These are phyloP conservation scores for Drosophila birchii DNA, from an alignment of 2,888 invertebrate species.

Conservation along the genomic window DNA sequence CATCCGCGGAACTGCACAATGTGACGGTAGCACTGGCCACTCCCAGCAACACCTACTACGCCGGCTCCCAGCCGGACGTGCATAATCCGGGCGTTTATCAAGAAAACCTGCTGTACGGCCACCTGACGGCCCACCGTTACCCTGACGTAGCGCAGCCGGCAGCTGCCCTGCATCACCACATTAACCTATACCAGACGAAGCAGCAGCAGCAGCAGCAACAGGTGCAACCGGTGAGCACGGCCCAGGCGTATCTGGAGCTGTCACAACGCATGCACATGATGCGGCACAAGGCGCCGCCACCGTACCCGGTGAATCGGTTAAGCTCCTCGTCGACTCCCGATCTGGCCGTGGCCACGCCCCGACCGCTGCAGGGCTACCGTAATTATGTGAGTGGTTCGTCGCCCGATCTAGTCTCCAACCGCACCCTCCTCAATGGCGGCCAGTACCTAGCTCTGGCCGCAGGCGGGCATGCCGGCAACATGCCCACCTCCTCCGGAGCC, in stretches of 20 bases:
- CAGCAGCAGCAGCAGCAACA: constrained; percentile 59
- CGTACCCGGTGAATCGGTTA: constrained; percentile 91
- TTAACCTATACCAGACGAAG: constrained; percentile 68
- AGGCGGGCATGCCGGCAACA: constrained; percentile 84
- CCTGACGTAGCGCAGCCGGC: constrained; percentile 88
- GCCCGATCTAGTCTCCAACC: constrained; percentile 91
- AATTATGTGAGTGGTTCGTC: constrained; percentile 90
- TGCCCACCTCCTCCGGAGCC: constrained; percentile 73
- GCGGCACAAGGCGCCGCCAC: constrained; percentile 91
- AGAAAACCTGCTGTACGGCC: constrained; percentile 77
- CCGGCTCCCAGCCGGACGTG: constrained; percentile 91
- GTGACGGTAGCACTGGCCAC: constrained; percentile 71
- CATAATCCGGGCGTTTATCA: constrained; percentile 85
- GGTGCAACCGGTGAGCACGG: constrained; percentile 45
- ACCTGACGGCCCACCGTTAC: constrained; percentile 85
- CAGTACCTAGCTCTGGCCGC: constrained; percentile 68
- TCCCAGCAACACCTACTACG: constrained; percentile 74
- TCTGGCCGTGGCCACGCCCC: constrained; percentile 90
- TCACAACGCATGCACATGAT: constrained; percentile 84
- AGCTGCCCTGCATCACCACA: constrained; percentile 77
- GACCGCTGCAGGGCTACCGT: constrained; percentile 83
- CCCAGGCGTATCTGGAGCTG: constrained; percentile 78
- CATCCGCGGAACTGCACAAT: constrained; percentile 85
- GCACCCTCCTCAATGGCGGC: constrained; percentile 86
- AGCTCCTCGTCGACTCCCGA: constrained; percentile 94